Percentiles rank a stretch among this genome's conserved stretches.
These are phyloP conservation scores for Oscheius sp. DNA, from an alignment of 1,140 invertebrate species.

Conservation along the genomic window DNA sequence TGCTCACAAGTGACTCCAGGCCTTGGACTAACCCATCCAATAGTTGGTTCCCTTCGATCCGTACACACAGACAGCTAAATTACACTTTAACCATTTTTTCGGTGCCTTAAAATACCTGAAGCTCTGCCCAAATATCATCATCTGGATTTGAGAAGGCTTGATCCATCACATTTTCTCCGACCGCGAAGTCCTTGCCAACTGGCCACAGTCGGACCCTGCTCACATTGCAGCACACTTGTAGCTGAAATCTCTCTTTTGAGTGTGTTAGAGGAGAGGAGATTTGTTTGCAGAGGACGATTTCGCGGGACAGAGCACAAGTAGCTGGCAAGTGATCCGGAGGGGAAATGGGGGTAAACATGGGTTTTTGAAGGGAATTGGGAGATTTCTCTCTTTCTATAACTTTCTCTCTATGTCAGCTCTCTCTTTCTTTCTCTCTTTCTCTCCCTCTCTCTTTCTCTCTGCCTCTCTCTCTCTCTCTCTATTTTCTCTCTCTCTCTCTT, in stretches of 20 bases:
- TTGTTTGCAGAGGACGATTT: too few relatives aligned
- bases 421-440: too few relatives aligned
- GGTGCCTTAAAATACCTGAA: background rate
- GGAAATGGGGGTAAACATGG: too few relatives aligned
- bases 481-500: too few relatives aligned
- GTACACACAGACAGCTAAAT: background rate
- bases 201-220: background rate
- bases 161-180: background rate
- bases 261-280: background rate
- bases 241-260: conserved; percentile 3
- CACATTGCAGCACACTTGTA: conserved; percentile 27
- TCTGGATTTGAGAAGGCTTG: background rate
- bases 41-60: background rate
- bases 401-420: too few relatives aligned
- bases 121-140: conserved; percentile 1
- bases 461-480: too few relatives aligned
- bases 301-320: too few relatives aligned
- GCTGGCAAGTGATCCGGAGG: too few relatives aligned
- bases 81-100: background rate
- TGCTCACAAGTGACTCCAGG: background rate
- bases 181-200: background rate
- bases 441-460: too few relatives aligned
- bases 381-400: too few relatives aligned
- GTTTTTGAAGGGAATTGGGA: too few relatives aligned
- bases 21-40: background rate